Evolutionary conservation across 2,113 vertebrate genomes (phyloP), one percentile per base, ranked within the genome.

Genomic region (Boleophthalmus pectinirostris): DNA sequence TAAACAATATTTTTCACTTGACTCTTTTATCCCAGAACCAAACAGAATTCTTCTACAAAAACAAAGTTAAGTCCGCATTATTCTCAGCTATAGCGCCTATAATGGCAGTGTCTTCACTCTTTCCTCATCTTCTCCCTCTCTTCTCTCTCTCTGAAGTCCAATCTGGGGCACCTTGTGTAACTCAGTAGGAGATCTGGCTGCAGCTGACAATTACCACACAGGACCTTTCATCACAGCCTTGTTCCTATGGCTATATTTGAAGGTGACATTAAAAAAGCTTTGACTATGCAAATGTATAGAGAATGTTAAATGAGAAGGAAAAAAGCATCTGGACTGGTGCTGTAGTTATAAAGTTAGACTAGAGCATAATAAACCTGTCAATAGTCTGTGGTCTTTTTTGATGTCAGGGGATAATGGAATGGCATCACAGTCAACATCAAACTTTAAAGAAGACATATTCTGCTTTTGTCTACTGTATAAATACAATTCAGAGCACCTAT

Each of bases 121-220:
- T 57, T 10, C 7, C 51, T 54, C 51, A 54, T 66, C 45, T 16
- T 43, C 38, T 57, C 67, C 21, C 49, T 67, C 4, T 1, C 58
- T 81, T 69, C 24, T 69, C 67, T 63, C 66, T 38, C 53, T 77
- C 24, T 75, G 75, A 85, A 77, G 72, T 78, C 73, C 73, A 84
- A 68, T 71, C 78, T 70, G 56, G 67, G 72, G 47, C 67, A 60
- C 66, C 75, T 69, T 75, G 72, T 73, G 69, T 79, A 74, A 78
- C 86, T 72, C 82, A 66, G 77, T 86, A 77, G 85, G 83, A 74
- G 82, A 63, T 73, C 78, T 13, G 76, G 65, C 71, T 83, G 46
- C 51, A 43, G 67, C 70, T 72, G 78, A 83, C 83, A 64, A 58
- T 51, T 69, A 73, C 66, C 33, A 38, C 73, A 63, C 70, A 75